Base-by-base conservation (phyloP, 2,888 invertebrate genomes). In the Leucophenga montana region DNA sequence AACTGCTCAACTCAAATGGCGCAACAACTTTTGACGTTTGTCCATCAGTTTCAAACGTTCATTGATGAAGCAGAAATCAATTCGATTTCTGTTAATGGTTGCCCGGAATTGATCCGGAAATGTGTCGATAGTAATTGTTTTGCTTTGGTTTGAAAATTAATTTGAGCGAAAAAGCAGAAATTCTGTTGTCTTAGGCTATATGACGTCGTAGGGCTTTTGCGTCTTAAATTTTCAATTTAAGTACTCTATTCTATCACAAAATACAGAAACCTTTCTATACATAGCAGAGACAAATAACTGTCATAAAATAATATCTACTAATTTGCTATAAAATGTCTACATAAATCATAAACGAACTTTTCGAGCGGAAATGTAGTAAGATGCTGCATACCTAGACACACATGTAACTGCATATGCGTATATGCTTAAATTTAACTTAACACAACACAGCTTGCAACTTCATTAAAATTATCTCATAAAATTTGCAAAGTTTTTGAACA, bases 391-490 rank as follows among this genome's bases (percentile, higher is more conserved):
- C n/a, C 39, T 11, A 39, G 39, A 11, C 39, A 39, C 11, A 39
- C n/a, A n/a, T n/a, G n/a, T n/a, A n/a, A n/a, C n/a, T 39, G 11
- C 39, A 39, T 39, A 39, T 39, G 5, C 33, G 8, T 33, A 33
- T 33, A 8, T 33, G 33, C 33, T 33, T 33, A 5, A 3, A 33
- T 33, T 33, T 33, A 33, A 5, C 33, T 33, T 33, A n/a, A n/a
- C n/a, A n/a, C n/a, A n/a, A n/a, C n/a, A n/a, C 8, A 3, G 59
- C 44, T 61, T 20, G 46, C 80, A 81, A 83, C 85, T 82, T 85
- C 82, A 82, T 82, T 85, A 85, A 85, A 85, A 82, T 82, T 85
- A 80, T 81, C 82, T 84, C 85, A 85, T 82, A 76, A 82, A 82
- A 84, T 85, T 82, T 82, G 77, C 85, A 82, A 72, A 74, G 73